Percentiles rank a stretch among this genome's conserved stretches.
phyloP scores from a whole-genome alignment of 1,140 invertebrate species.

The Macrotrachela quadricornifera region DNA sequence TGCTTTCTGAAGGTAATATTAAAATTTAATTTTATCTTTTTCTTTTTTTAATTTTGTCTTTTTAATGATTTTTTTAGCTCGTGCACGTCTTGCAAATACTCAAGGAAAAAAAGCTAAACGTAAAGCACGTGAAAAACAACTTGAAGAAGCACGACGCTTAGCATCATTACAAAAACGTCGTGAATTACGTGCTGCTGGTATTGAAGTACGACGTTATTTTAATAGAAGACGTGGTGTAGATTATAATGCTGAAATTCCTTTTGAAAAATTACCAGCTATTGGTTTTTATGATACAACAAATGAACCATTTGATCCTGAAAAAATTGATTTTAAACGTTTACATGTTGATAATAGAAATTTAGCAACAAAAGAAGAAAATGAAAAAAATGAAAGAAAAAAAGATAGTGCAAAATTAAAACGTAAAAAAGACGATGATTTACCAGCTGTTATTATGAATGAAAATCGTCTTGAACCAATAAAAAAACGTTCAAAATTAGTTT shows the following conservation, averaged over 20 bases:
- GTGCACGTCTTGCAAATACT: constrained; percentile 89
- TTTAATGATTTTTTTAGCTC: constrained; percentile 36
- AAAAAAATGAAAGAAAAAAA: constrained; percentile 47
- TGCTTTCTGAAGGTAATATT: constrained; percentile 59
- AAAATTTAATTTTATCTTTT: no score
- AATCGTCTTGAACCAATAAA: constrained; percentile 59
- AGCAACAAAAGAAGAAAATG: constrained; percentile 67
- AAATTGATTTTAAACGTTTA: constrained; percentile 64
- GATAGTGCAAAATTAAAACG: constrained; percentile 55
- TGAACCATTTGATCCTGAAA: constrained; percentile 62
- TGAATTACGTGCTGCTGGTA: constrained; percentile 90
- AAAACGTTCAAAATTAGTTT: constrained; percentile 80
- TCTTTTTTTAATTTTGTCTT: no score
- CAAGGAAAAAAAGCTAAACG: constrained; percentile 98
- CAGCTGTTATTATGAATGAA: constrained; percentile 43
- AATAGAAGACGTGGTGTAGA: constrained; percentile 47
- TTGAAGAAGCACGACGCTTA: constrained; percentile 83
- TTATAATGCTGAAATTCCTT: constrained; percentile 92
- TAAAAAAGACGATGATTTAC: constrained; percentile 83
- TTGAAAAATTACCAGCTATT: constrained; percentile 69
- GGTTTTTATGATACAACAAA: constrained; percentile 77
- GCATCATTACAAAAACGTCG: constrained; percentile 85
- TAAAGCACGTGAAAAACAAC: constrained; percentile 90
- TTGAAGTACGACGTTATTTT: constrained; percentile 30
- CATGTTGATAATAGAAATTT: constrained; percentile 68